Base-by-base conservation (phyloP, 1,140 invertebrate species). In the Trachymyrmex septentrionalis region DNA sequence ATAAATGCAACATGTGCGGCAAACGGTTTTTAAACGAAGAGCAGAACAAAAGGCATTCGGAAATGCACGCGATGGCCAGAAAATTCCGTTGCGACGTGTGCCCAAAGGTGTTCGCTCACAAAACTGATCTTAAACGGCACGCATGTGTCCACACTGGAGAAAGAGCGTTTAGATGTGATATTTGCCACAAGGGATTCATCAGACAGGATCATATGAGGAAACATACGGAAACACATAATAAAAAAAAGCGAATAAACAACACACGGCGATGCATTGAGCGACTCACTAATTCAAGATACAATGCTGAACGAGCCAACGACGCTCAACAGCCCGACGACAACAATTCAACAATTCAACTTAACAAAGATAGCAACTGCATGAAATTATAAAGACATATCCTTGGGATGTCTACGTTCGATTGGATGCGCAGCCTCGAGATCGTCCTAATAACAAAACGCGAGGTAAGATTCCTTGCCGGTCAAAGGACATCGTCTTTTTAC, bases 181-280 rank as follows among this genome's bases (percentile, higher is more conserved):
- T 96, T 53, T 99, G 98, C 93, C 96, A 96, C 64, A 99, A 99
- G 95, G 97, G 98, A 30, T 99, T 99, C 94, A 99, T 98, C 88
- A 96, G 99, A 72, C 98, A 99, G 94, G 99, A 99, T 94, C 99
- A 99, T 94, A 98, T 99, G 97, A 96, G 98, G 81, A 99, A 99
- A 94, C 99, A 99, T 95, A 96, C 96, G 76, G 97, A 98, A 77
- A 99, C 98, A 30, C 99, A 99, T 94, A 96, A 95, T 66, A 96
- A 96, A 73, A 96, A 96, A 82, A 57, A 82, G 48, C 92, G 82
- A 82, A 57, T 87, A 86, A 89, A 27, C 5, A 14, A 24, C 1
- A 27, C 55, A 64, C 66, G 64, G 4, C 61, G 48, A 19, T 19
- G 3, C 9, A 14, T 9, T 2, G 24, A 53, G 24, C 64, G 44